Percentiles rank a stretch among this genome's conserved stretches.
Evolutionary conservation across 2,113 vertebrate species (phyloP).

Genomic region (Chitala chitala): DNA sequence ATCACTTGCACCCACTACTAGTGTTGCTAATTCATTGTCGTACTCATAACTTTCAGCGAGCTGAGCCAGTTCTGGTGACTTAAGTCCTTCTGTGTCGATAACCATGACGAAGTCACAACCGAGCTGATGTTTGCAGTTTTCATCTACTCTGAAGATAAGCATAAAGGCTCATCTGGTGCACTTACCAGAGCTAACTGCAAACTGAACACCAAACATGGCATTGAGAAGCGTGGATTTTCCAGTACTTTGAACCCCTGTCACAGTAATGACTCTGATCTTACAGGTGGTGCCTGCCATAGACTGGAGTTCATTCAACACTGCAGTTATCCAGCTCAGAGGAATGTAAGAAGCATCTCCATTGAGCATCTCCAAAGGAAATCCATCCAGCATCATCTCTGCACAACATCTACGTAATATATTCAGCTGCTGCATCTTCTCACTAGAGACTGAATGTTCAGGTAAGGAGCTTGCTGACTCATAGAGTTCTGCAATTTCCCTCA

Average conservation of each 20-base stretch:
- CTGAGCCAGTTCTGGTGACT: too few species aligned
- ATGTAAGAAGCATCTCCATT: conserved; percentile 55
- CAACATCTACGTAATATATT: conserved; percentile 41
- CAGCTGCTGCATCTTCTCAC: background rate
- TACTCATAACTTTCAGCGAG: too few species aligned
- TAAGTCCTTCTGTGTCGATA: too few species aligned
- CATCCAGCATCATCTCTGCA: conserved; percentile 46
- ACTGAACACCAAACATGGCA: conserved; percentile 75
- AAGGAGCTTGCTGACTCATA: conserved; percentile 40
- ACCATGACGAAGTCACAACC: too few species aligned
- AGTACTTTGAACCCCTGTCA: conserved; percentile 54
- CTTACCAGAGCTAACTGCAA: conserved; percentile 60
- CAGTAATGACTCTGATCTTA: conserved; percentile 45
- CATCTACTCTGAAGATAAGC: too few species aligned
- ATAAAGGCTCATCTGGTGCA: conserved; percentile 66
- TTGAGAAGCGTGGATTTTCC: conserved; percentile 73
- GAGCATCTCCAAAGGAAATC: conserved; percentile 51
- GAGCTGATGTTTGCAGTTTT: too few species aligned
- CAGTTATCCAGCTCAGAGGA: conserved; percentile 34
- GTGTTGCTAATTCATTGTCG: too few species aligned
- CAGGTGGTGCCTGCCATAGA: conserved; percentile 33
- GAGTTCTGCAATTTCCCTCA: conserved; percentile 52
- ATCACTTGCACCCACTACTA: too few species aligned
- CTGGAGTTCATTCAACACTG: conserved; percentile 47
- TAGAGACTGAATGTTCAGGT: background rate